Percentiles rank a stretch among this genome's conserved stretches.
phyloP scores from a whole-genome alignment of 2,797 vertebrate species.

The Hephaestus fuliginosus region DNA sequence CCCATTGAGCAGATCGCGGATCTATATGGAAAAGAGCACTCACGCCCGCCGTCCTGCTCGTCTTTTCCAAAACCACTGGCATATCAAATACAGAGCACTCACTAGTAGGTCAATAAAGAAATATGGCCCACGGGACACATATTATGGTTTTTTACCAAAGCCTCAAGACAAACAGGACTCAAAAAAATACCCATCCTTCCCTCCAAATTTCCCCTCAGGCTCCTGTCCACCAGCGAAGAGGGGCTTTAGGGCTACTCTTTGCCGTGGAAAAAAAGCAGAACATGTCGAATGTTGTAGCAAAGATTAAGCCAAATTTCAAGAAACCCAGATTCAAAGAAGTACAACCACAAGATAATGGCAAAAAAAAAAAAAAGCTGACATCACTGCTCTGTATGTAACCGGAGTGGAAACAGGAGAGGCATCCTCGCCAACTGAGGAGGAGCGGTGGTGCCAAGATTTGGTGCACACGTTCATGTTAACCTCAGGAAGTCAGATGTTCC shows the following conservation, averaged over 20 bases:
- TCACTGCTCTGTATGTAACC: conserved; percentile 49
- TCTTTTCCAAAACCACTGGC: conserved; percentile 60
- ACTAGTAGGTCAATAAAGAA: conserved; percentile 66
- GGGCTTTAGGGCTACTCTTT: conserved; percentile 35
- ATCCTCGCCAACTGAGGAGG: conserved; percentile 10
- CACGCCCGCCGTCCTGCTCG: conserved; percentile 18
- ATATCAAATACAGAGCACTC: conserved; percentile 57
- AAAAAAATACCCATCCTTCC: conserved; percentile 41
- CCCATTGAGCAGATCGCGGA: conserved; percentile 47
- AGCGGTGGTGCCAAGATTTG: conserved; percentile 18
- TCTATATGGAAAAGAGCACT: conserved; percentile 62
- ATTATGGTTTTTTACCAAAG: conserved; percentile 64
- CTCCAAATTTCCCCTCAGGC: conserved; percentile 34
- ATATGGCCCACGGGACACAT: conserved; percentile 58
- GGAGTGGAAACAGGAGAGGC: conserved; percentile 37
- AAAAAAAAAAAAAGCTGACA: conserved; percentile 74
- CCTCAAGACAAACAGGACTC: conserved; percentile 69
- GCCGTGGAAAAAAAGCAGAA: conserved; percentile 11
- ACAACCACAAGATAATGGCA: conserved; percentile 64
- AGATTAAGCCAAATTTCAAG: conserved; percentile 42
- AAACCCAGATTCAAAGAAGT: conserved; percentile 49
- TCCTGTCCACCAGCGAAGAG: conserved; percentile 38
- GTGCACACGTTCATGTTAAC: too few species aligned
- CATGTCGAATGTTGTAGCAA: conserved; percentile 25
- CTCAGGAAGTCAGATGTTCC: too few species aligned